Percentiles rank a stretch among this genome's conserved stretches.
These are phyloP conservation scores for Iguana delicatissima DNA, from an alignment of 2,797 vertebrate genomes.

Conservation along the genomic window DNA sequence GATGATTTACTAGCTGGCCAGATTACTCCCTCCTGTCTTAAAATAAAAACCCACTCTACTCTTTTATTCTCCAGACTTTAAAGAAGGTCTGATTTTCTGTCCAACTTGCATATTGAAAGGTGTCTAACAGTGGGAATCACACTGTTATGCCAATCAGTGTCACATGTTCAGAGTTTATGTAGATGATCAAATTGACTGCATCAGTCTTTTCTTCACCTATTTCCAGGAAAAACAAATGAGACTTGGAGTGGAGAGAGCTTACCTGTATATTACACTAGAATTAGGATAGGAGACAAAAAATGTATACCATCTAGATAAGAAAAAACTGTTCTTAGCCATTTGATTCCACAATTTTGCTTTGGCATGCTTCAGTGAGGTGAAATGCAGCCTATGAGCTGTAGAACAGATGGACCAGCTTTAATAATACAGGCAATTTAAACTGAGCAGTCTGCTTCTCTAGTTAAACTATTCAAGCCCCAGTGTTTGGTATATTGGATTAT, in stretches of 20 bases:
- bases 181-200: not conserved
- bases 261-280: not conserved
- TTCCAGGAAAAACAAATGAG: not conserved
- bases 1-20: not conserved
- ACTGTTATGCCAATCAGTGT: not conserved
- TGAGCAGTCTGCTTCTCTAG: conserved; percentile 3
- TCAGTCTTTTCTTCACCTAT: not conserved
- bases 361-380: conserved; percentile 10
- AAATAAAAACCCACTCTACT: not conserved
- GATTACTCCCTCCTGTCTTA: not conserved
- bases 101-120: not conserved
- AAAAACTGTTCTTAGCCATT: conserved; percentile 11
- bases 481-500: conserved; percentile 36
- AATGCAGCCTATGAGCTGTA: conserved; percentile 7
- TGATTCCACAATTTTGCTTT: not conserved
- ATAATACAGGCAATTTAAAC: conserved; percentile 44
- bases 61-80: not conserved
- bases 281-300: conserved; percentile 5
- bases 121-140: not conserved
- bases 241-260: not conserved
- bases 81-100: not conserved
- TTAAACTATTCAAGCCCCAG: conserved; percentile 35
- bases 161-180: not conserved
- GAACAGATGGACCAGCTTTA: conserved; percentile 47
- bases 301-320: conserved; percentile 11